phyloP scores from a whole-genome alignment of 2,797 vertebrate species.

The Spatula clypeata region DNA sequence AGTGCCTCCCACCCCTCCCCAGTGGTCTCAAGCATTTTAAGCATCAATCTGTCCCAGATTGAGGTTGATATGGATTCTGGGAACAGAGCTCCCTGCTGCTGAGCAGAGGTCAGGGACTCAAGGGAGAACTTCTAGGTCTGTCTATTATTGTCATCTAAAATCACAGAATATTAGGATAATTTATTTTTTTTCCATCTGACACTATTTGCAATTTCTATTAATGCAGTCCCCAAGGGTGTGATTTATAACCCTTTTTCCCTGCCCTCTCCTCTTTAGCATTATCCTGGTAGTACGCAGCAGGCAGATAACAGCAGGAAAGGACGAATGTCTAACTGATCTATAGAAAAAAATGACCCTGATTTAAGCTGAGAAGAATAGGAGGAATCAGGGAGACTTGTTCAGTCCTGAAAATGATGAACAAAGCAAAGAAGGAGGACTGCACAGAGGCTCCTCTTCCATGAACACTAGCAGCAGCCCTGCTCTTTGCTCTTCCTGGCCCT shows the following conservation, averaged over 20 bases:
- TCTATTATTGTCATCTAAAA: not conserved
- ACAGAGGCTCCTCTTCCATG: not conserved
- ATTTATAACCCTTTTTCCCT: constrained; percentile 39
- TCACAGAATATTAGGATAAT: not conserved
- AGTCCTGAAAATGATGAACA: not conserved
- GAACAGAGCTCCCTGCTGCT: not conserved
- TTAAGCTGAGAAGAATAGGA: constrained; percentile 5
- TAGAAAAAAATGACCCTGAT: constrained; percentile 14
- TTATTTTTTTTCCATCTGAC: not conserved
- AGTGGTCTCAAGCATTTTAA: not conserved
- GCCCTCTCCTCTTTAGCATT: not conserved
- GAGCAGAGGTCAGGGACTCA: not conserved
- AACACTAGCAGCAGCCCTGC: too few relatives aligned
- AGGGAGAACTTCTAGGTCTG: not conserved
- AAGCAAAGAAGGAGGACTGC: not conserved
- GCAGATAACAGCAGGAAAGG: constrained; percentile 59
- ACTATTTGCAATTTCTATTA: constrained; percentile 21
- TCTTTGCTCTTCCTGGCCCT: not conserved
- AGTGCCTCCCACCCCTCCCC: not conserved
- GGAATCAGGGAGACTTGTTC: rapidly evolving
- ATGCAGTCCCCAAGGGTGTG: not conserved
- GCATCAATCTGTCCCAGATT: not conserved
- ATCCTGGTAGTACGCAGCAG: not conserved
- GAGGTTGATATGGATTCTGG: not conserved
- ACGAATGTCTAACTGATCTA: not conserved